These are phyloP conservation scores for Drosophila repletoides DNA, from an alignment of 1,140 invertebrate genomes.

Conservation along the genomic window DNA sequence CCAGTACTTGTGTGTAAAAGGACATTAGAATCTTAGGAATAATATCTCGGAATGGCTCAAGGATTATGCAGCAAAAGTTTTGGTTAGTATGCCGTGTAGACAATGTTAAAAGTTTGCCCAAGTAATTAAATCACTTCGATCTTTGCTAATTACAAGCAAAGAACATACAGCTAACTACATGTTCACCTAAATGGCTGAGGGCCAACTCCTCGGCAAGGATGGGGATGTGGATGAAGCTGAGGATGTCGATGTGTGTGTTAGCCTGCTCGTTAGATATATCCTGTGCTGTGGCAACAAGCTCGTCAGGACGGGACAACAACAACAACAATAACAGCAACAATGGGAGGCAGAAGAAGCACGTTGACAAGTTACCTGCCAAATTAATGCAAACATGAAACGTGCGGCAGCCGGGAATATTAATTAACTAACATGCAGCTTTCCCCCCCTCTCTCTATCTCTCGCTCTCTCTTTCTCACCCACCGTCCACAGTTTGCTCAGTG, in stretches of 20 bases:
- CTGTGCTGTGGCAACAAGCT: constrained; percentile 43
- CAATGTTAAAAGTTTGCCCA: constrained; percentile 78
- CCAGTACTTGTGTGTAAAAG: neutral
- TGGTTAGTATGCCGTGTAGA: constrained; percentile 73
- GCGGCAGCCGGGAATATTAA: constrained; percentile 76
- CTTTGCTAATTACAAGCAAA: constrained; percentile 75
- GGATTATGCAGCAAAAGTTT: constrained; percentile 68
- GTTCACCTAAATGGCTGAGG: constrained; percentile 23
- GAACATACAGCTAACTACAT: constrained; percentile 54
- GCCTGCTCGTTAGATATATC: constrained; percentile 70
- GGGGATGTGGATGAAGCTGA: neutral
- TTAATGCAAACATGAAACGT: constrained; percentile 81
- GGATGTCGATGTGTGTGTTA: constrained; percentile 19
- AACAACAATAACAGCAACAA: constrained; percentile 70
- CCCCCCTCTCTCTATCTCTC: neutral
- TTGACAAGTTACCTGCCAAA: constrained; percentile 81
- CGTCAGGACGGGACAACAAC: constrained; percentile 32
- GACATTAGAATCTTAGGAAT: constrained; percentile 12
- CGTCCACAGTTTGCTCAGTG: constrained; percentile 15
- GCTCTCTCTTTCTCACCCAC: neutral
- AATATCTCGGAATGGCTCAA: constrained; percentile 29
- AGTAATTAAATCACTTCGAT: constrained; percentile 81
- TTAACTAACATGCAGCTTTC: constrained; percentile 61
- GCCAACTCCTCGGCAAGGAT: neutral
- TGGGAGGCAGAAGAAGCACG: too few species aligned